phyloP scores from a whole-genome alignment of 2,797 vertebrate species.

The Helicolenus hilgendorfi region DNA sequence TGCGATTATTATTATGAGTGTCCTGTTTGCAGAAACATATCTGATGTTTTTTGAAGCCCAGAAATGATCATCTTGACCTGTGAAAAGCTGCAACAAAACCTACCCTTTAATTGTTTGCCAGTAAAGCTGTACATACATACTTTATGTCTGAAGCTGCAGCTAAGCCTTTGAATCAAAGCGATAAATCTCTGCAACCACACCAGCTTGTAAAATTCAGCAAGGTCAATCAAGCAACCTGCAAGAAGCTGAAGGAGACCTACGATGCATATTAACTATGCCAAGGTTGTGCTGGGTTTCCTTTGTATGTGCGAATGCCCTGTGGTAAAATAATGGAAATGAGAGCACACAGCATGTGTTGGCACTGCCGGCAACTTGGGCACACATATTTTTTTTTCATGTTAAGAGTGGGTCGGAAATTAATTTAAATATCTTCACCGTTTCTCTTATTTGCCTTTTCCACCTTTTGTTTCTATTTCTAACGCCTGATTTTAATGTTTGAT shows the following conservation, averaged over 20 bases:
- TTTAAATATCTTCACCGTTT: slow-evolving; percentile 15
- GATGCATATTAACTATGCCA: slow-evolving; percentile 32
- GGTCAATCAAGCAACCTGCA: slow-evolving; percentile 39
- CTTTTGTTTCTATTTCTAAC: not conserved
- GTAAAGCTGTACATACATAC: not conserved
- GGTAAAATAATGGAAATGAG: slow-evolving; percentile 52
- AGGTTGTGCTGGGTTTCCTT: slow-evolving; percentile 12
- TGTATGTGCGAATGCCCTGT: slow-evolving; percentile 24
- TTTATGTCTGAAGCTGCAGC: not conserved
- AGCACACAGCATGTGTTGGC: slow-evolving; percentile 21
- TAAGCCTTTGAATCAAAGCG: not conserved
- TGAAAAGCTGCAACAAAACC: not conserved
- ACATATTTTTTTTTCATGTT: not conserved
- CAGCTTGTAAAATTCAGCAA: slow-evolving; percentile 18
- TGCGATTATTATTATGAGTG: not conserved
- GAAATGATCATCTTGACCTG: not conserved
- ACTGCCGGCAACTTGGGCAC: slow-evolving; percentile 29
- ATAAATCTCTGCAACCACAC: not conserved
- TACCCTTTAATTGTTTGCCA: not conserved
- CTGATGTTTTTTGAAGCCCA: not conserved
- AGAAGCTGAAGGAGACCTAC: slow-evolving; percentile 16
- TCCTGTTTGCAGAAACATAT: not conserved
- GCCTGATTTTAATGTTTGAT: not conserved
- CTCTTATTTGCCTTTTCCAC: not conserved
- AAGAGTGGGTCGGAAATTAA: slow-evolving; percentile 37